Evolutionary conservation across 2,888 invertebrate species (phyloP), one percentile per base, ranked within the genome.

Genomic region (Nebria salina): DNA sequence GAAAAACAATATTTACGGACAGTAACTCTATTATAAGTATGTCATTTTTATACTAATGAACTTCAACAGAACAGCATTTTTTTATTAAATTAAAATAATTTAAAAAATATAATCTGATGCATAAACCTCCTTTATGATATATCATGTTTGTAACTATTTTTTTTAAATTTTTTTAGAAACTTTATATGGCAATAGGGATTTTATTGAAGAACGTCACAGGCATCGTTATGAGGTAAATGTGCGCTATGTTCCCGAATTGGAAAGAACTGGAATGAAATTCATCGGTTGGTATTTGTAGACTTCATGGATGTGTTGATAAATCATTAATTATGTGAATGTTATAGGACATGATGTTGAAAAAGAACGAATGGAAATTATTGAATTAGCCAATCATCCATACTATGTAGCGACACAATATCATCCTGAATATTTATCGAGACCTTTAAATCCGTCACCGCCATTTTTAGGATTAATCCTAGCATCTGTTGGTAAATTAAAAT

Each of bases 141-240:
- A 66, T 66, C 1, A 66, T 11, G 7, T 66, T n/a, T 66, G 66
- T 66, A 13, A 66, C 34, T 34, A 34, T 34, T 5, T 34, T 34
- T 5, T 54, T 54, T n/a, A n/a, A n/a, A 54, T 54, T 54, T 70
- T 70, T 70, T 1, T 34, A 94, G 95, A 92, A 82, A 92, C 93
- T 88, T 89, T 97, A 2, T 97, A 97, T 89, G 95, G 95, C 5
- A 93, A 92, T 85, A 93, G 93, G 83, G 93, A 94, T 11, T 89
- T 89, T 77, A 94, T 99, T 77, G 97, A 98, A 86, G 99, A 99
- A 88, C 92, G 99, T 5, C 99, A 99, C 89, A 91, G 99, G 75
- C 99, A 99, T 89, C 92, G 99, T 34, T 99, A 97, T 87, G 99
- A 99, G 91, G 97, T 99, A 0, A 99, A 99, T 90, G 97, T 97